Conservation (phyloP, 2,797 vertebrate genomes). For the Myotis findleyi region DNA sequence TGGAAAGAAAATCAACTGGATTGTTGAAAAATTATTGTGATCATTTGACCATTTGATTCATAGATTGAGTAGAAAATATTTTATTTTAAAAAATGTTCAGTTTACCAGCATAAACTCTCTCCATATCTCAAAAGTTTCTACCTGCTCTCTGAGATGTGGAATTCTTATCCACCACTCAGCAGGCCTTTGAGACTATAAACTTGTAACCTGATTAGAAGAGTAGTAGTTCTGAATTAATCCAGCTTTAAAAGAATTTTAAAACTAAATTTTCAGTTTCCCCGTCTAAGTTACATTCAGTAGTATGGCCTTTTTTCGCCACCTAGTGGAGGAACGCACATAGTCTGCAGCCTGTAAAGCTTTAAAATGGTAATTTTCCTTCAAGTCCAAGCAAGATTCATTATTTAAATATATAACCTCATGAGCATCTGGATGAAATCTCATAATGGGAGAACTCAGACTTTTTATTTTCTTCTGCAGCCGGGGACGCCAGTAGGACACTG, state of each 20-base stretch:
- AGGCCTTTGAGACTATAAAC: not conserved
- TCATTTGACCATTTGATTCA: not conserved
- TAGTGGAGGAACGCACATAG: conserved; percentile 78
- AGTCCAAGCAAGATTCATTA: not conserved
- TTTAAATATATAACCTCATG: conserved; percentile 62
- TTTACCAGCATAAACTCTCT: not conserved
- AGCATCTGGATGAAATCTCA: conserved; percentile 79
- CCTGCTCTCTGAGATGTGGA: not conserved
- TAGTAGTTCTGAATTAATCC: conserved; percentile 44
- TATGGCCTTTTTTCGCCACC: conserved; percentile 85
- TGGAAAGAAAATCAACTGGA: too few species aligned
- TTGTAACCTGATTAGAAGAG: conserved; percentile 50
- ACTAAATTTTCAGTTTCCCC: not conserved
- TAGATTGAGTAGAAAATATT: not conserved
- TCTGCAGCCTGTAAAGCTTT: not conserved
- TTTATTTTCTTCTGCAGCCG: conserved; percentile 65
- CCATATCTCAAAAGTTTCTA: not conserved
- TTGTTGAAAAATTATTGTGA: not conserved
- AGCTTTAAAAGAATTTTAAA: conserved; percentile 48
- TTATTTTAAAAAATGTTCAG: not conserved
- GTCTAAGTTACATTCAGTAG: not conserved
- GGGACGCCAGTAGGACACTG: conserved; percentile 61
- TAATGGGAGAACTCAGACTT: conserved; percentile 58
- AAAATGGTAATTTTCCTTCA: conserved; percentile 33
- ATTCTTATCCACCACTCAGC: not conserved